These are phyloP conservation scores for Sebastes iracundus DNA, from an alignment of 2,797 vertebrate species.

Conservation along the genomic window DNA sequence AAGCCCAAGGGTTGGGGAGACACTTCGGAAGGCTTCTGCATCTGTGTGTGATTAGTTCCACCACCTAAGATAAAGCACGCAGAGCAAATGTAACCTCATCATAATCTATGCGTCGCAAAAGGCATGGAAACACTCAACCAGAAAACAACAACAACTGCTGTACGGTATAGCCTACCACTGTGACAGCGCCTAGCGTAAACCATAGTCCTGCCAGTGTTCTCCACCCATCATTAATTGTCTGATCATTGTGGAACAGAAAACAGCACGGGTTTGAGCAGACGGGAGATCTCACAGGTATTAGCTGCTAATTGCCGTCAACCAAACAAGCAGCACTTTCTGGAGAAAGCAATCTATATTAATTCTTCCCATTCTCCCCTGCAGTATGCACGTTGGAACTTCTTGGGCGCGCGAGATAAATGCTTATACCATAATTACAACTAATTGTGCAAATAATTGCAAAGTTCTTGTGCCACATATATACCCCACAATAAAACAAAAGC, in stretches of 20 bases:
- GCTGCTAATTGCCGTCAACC: conserved; percentile 81
- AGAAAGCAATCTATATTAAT: conserved; percentile 83
- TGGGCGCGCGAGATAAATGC: conserved; percentile 80
- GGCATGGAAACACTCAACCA: conserved; percentile 49
- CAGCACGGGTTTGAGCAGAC: conserved; percentile 64
- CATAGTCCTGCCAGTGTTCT: conserved; percentile 61
- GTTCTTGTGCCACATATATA: conserved; percentile 71
- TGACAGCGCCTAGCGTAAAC: conserved; percentile 37
- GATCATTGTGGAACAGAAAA: conserved; percentile 71
- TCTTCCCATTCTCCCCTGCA: conserved; percentile 72
- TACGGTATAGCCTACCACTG: conserved; percentile 38
- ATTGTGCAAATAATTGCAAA: conserved; percentile 83
- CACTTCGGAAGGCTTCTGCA: conserved; percentile 53
- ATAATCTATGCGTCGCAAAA: conserved; percentile 64
- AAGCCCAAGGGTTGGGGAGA: conserved; percentile 48
- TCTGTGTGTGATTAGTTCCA: conserved; percentile 78
- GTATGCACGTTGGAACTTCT: conserved; percentile 73
- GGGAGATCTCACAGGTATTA: conserved; percentile 79
- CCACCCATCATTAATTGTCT: conserved; percentile 76
- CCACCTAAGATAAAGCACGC: conserved; percentile 73
- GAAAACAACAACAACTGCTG: conserved; percentile 59
- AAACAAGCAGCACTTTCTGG: conserved; percentile 81
- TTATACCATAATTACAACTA: conserved; percentile 83
- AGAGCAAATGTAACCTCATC: conserved; percentile 67
- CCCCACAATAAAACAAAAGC: conserved; percentile 80